A percentile compares a stretch with the other conserved stretches of the same genome.
phyloP scores from a whole-genome alignment of 2,888 invertebrate species.

The Stenodema calcarata region DNA sequence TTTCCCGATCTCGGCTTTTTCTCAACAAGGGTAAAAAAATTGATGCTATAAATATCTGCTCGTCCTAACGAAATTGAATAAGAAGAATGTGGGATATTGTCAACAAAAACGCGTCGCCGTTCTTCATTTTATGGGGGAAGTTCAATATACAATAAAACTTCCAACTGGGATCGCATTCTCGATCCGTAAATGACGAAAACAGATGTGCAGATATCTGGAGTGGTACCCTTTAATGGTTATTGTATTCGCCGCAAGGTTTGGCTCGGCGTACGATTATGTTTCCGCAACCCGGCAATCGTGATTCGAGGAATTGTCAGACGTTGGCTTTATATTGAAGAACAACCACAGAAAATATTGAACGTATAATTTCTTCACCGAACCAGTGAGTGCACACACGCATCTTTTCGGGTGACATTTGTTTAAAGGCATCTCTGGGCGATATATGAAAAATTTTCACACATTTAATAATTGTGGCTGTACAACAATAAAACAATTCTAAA shows the following conservation, averaged over 20 bases:
- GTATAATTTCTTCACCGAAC: no score
- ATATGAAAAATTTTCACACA: no score
- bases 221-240: not conserved
- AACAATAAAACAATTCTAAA: no score
- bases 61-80: not conserved
- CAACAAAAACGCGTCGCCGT: not conserved
- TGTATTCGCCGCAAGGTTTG: not conserved
- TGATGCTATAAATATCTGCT: not conserved
- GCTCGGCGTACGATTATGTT: not conserved
- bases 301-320: no score
- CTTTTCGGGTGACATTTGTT: no score
- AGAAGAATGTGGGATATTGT: not conserved
- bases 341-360: no score
- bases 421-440: no score
- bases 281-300: not conserved
- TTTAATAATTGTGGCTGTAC: no score
- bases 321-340: no score
- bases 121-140: not conserved
- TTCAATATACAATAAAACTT: not conserved
- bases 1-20: not conserved
- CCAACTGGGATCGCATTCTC: not conserved
- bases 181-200: not conserved
- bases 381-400: no score
- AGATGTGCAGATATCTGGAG: not conserved
- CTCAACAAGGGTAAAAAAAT: not conserved